Evolutionary conservation across 2,888 invertebrate species (phyloP).

Genomic region (Zhuqinia jingwanae): DNA sequence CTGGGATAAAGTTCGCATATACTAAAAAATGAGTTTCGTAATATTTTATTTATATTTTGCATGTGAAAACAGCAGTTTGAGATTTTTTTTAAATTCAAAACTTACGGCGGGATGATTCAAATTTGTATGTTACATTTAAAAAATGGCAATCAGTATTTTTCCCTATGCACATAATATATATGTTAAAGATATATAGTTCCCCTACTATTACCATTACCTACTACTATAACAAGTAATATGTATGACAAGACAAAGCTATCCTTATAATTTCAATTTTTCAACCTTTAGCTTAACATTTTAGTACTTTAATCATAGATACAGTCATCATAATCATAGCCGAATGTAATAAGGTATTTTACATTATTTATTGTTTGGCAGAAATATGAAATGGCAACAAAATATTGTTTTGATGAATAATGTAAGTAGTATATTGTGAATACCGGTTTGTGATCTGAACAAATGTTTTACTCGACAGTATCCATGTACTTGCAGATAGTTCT

Average conservation of each 20-base stretch:
- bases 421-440: background rate
- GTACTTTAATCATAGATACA: background rate
- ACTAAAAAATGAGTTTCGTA: slow-evolving; percentile 1
- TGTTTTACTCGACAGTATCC: too few relatives aligned
- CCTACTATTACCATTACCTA: background rate
- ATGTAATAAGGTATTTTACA: background rate
- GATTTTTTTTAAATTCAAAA: background rate
- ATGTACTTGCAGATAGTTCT: too few relatives aligned
- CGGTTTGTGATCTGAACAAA: too few relatives aligned
- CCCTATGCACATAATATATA: background rate
- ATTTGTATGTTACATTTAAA: slow-evolving; percentile 27
- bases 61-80: too few relatives aligned
- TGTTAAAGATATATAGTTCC: background rate
- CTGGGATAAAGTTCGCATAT: too few relatives aligned
- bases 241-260: slow-evolving; percentile 24
- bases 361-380: slow-evolving; percentile 30
- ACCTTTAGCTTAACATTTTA: background rate
- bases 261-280: background rate
- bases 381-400: slow-evolving; percentile 31
- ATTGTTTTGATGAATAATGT: background rate
- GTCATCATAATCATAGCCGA: slow-evolving; percentile 11
- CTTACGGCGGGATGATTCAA: slow-evolving; percentile 17
- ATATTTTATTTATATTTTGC: background rate
- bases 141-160: slow-evolving; percentile 23
- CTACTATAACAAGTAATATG: background rate